These are phyloP conservation scores for Pantala flavescens DNA, from an alignment of 1,140 invertebrate species.

Conservation along the genomic window DNA sequence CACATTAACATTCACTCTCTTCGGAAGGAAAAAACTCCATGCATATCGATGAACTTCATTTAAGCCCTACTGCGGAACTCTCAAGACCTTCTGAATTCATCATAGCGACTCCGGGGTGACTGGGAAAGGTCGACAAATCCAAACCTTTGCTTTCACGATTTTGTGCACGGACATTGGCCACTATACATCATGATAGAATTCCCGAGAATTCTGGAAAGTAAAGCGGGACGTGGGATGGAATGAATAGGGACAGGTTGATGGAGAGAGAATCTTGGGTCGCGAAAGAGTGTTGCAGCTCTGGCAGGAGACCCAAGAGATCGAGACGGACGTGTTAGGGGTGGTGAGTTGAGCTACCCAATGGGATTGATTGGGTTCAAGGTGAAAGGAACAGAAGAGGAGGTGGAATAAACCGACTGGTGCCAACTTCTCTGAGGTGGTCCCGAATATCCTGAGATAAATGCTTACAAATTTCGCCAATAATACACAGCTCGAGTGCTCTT, in stretches of 20 bases:
- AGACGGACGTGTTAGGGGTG: conserved; percentile 6
- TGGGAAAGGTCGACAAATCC: not conserved
- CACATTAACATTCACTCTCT: no score
- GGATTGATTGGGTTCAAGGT: not conserved
- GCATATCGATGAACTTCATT: not conserved
- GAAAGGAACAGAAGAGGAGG: not conserved
- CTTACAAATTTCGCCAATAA: no score
- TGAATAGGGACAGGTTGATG: not conserved
- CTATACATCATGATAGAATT: conserved; percentile 8
- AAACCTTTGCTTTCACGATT: conserved; percentile 9
- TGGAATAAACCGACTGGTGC: not conserved
- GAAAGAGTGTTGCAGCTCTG: not conserved
- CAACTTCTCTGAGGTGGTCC: not conserved
- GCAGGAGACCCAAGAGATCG: not conserved
- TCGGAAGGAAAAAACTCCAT: no score
- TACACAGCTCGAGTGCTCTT: no score
- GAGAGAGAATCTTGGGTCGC: not conserved
- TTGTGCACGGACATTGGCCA: not conserved
- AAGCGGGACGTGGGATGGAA: not conserved
- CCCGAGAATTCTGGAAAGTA: not conserved
- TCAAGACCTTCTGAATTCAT: not conserved
- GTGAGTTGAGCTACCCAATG: not conserved
- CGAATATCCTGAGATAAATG: no score
- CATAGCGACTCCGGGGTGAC: not conserved
- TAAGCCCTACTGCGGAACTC: not conserved